Conservation (phyloP, 2,888 invertebrate species). For the Meghimatium bilineatum region DNA sequence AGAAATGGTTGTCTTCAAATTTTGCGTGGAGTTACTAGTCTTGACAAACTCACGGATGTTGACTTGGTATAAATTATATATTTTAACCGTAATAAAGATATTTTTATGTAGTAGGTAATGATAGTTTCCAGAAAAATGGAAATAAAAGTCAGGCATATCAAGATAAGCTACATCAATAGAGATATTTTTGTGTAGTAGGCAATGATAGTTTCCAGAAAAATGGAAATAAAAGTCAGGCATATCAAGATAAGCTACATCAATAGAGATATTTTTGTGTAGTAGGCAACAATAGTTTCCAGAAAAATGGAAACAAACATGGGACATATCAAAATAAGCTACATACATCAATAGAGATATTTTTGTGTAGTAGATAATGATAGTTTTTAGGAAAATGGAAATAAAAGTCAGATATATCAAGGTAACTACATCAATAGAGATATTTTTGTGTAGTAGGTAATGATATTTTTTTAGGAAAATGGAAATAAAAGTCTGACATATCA, state of each 20-base stretch:
- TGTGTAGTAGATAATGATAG: neutral
- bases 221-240: too few species aligned
- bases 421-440: neutral
- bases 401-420: too few species aligned
- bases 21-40: constrained; percentile 62
- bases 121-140: neutral
- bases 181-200: neutral
- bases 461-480: neutral
- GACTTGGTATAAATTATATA: constrained; percentile 64
- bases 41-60: constrained; percentile 63
- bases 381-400: neutral
- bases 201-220: neutral
- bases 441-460: neutral
- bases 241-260: too few species aligned
- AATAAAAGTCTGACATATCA: too few species aligned
- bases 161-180: neutral
- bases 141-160: too few species aligned
- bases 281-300: neutral
- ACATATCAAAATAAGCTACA: too few species aligned
- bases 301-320: neutral
- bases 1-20: constrained; percentile 58
- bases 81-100: neutral
- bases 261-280: neutral
- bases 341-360: neutral
- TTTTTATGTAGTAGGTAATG: neutral